Evolutionary conservation across 35 echinoderm and acorn worm species (phyloP), one percentile per base, ranked within the genome.

Genomic region (Stichopus chloronotus): DNA sequence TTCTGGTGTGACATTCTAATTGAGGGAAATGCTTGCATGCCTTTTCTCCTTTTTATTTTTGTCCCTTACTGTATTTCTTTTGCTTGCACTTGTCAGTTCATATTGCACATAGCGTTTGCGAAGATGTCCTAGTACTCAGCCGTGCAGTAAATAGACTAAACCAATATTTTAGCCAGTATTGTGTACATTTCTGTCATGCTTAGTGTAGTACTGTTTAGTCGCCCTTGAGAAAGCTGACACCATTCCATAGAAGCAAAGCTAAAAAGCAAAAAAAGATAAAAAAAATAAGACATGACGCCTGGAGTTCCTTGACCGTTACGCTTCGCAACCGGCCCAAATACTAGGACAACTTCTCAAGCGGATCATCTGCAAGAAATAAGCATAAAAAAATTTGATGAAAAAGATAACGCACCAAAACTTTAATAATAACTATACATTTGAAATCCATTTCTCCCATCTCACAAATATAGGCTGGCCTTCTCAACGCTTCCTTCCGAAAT

Each of bases 401-500:
- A 79, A 79, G 43, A 83, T 83, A 13, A 72, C 22, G 22, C 69
- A 72, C 30, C 30, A 43, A 43, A 43, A 72, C 22, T 72, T 13
- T 2, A 16, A 13, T 21, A 72, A 16, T 72, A 16, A 55, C 80
- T 57, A 83, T 16, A 55, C 55, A 14, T 57, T 55, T 83, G 12
- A 77, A 91, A 78, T 77, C 16, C 52, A 56, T 91, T 16, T 91
- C 79, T 79, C 76, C 90, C 72, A 25, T 65, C 76, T 65, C 21
- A 53, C 25, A 11, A 52, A 58, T 30, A 88, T 91, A 91, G 90
- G 72, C 52, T 91, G 90, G 90, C 72, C 53, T 53, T 83, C 55
- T 91, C 90, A 91, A 91, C 90, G 90, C 90, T 91, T 91, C 90
- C 90, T 91, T 91, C 90, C 90, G 90, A 78, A 78, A 91, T 91